Conservation (phyloP, 2,113 vertebrate species). For the Microcebus tavaratra region DNA sequence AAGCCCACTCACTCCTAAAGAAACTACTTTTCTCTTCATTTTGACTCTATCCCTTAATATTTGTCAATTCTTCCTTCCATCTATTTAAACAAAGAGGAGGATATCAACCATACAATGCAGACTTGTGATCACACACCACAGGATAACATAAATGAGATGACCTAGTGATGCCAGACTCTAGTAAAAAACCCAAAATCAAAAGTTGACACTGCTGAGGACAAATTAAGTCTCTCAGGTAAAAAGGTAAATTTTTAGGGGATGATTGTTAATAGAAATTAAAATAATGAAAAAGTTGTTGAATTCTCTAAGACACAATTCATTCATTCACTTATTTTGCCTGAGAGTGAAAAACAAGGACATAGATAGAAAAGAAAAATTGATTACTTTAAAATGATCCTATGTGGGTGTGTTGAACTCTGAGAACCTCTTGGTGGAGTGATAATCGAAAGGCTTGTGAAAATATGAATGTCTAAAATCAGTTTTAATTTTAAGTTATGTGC, state of each 20-base stretch:
- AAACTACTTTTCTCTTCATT: background rate
- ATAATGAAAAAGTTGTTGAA: background rate
- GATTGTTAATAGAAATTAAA: background rate
- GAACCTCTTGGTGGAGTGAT: background rate
- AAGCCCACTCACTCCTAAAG: background rate
- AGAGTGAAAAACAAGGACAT: background rate
- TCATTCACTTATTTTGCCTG: constrained; percentile 19
- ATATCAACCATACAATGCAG: background rate
- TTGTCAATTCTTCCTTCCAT: background rate
- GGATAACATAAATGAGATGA: background rate
- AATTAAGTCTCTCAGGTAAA: background rate
- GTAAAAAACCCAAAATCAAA: background rate
- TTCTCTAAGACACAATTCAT: background rate
- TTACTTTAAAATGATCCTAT: background rate
- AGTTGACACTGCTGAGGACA: background rate
- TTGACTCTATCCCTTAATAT: background rate
- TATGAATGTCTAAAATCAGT: background rate
- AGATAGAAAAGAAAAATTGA: background rate
- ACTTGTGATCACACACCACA: background rate
- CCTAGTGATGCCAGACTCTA: background rate
- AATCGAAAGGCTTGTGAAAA: background rate
- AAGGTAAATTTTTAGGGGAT: background rate
- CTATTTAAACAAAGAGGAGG: background rate
- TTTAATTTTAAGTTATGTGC: background rate
- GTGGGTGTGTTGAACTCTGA: background rate